Conservation (phyloP, 1,140 invertebrate species). For the Drosophila teissieri region DNA sequence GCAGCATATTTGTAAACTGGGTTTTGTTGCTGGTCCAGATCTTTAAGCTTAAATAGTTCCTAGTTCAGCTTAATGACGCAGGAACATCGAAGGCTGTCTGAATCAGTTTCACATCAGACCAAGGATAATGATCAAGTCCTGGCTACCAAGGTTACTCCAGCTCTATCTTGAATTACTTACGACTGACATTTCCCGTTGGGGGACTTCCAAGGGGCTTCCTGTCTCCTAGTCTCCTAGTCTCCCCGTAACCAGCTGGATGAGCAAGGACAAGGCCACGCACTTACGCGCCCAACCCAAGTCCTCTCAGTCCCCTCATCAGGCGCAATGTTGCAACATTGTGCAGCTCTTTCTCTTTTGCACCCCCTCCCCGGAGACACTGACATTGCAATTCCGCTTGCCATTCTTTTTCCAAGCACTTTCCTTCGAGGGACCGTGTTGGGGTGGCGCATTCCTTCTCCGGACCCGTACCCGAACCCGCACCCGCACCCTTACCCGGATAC, state of each 20-base stretch:
- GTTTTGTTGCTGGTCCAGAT: too few relatives aligned
- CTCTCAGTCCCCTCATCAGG: conserved; percentile 25
- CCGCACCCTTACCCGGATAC: conserved; percentile 6
- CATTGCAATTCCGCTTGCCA: conserved; percentile 71
- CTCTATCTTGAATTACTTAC: conserved; percentile 71
- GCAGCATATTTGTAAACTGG: too few relatives aligned
- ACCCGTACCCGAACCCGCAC: background rate
- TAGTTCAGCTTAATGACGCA: too few relatives aligned
- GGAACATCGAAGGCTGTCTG: background rate
- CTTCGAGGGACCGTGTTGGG: conserved; percentile 31
- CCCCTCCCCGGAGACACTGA: conserved; percentile 55
- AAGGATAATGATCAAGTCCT: conserved; percentile 8
- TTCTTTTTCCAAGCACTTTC: conserved; percentile 78
- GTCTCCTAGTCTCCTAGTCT: background rate
- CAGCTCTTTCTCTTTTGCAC: background rate
- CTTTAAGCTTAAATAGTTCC: too few relatives aligned
- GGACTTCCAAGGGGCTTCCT: background rate
- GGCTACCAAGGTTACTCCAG: conserved; percentile 19
- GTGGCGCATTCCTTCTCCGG: conserved; percentile 4
- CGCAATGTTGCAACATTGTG: conserved; percentile 44
- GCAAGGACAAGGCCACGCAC: conserved; percentile 72
- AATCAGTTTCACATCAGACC: background rate
- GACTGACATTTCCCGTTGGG: conserved; percentile 41
- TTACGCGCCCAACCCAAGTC: conserved; percentile 1
- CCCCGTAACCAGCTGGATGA: conserved; percentile 56